Evolutionary conservation across 1,140 invertebrate species (phyloP), one percentile per base, ranked within the genome.

Genomic region (Drosophila saltans): DNA sequence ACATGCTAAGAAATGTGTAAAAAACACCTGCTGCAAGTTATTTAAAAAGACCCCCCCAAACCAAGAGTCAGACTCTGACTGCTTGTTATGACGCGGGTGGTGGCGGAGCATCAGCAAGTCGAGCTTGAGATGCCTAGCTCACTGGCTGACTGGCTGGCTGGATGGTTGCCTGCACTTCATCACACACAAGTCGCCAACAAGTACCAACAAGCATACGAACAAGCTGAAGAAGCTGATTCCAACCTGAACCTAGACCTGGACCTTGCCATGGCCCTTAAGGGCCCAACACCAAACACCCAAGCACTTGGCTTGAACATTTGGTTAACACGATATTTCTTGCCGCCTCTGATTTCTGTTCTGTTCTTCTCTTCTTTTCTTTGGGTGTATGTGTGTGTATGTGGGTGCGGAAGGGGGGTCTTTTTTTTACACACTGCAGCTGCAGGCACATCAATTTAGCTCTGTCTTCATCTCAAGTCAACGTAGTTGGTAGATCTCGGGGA

Each of bases 11-110:
- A 75, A 88, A 88, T 78, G 84, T 89, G 84, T 89, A 89, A 89
- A 89, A 84, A 89, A 88, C 84, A 89, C 84, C 84, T 89, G 84
- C 84, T 89, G 84, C 78, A 82, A 89, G 74, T 89, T 89, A 88
- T 88, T 89, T 84, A 84, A 81, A 68, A 80, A 78, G 68, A 55
- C 67, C 56, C 76, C 43, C 33, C 33, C 60, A 60, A 71, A 64
- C 74, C 60, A 62, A 52, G 48, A 43, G 28, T 65, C 60, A 55
- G 28, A 67, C 77, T 63, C 77, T 63, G 62, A 39, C 68, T 58
- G 36, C 73, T 69, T 68, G 78, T 76, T 69, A 52, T 77, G 66
- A 70, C 67, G 79, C 74, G 78, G 79, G 80, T 81, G 79, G 79
- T 60, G 67, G 39, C 1, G 2, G 39, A 36, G 33, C 1, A 11